Evolutionary conservation across 1,140 invertebrate species (phyloP).

Genomic region (Watersipora subatra): DNA sequence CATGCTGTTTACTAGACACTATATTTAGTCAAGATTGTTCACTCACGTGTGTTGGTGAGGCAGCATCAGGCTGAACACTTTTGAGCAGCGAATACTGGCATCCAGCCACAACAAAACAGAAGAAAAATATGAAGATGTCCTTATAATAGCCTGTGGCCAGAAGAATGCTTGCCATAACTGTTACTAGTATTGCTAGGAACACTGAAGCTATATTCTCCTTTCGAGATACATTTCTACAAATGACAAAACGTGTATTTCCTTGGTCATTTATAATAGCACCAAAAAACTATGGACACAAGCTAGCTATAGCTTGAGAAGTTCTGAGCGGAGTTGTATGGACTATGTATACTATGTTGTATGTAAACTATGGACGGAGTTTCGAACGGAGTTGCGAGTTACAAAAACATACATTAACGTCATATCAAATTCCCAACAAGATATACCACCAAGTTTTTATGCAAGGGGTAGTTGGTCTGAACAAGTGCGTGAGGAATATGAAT

Average conservation of each 20-base stretch:
- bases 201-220: constrained; percentile 41
- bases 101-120: constrained; percentile 89
- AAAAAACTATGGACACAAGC: constrained; percentile 4
- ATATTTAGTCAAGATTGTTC: not conserved
- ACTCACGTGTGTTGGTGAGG: constrained; percentile 77
- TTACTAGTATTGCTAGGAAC: constrained; percentile 68
- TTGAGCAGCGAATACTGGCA: constrained; percentile 95
- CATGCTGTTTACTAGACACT: no score
- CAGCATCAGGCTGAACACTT: constrained; percentile 95
- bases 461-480: no score
- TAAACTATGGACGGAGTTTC: no score
- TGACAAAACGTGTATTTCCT: no score
- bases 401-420: no score
- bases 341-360: no score
- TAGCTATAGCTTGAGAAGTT: not conserved
- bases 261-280: no score
- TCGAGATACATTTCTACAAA: not conserved
- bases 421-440: no score
- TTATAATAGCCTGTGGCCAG: constrained; percentile 72
- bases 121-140: constrained; percentile 81
- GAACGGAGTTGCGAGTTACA: no score
- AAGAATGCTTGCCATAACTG: constrained; percentile 66
- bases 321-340: no score
- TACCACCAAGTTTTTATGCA: no score
- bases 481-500: no score